Evolutionary conservation across 2,113 vertebrate species (phyloP).

Genomic region (Vanacampus margaritifer): DNA sequence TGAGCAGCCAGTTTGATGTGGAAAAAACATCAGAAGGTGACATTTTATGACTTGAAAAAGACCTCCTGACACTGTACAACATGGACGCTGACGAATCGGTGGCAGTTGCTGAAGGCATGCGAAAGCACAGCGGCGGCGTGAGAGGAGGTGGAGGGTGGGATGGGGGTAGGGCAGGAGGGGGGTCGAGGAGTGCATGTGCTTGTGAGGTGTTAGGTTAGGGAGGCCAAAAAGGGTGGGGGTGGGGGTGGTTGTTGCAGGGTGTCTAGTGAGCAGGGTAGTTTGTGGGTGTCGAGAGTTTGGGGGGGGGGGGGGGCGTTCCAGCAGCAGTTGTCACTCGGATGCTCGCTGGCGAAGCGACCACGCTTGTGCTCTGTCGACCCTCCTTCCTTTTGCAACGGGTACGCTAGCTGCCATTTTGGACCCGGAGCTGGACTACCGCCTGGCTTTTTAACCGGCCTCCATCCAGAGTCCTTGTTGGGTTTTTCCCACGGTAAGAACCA

Average conservation of each 20-base stretch:
- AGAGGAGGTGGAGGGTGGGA: conserved; percentile 19
- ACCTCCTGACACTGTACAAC: conserved; percentile 23
- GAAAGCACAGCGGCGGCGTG: conserved; percentile 55
- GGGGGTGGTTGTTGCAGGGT: conserved; percentile 1
- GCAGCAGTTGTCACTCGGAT: conserved; percentile 62
- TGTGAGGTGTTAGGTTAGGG: conserved; percentile 1
- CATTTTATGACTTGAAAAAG: neutral
- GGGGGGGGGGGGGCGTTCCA: conserved; percentile 31
- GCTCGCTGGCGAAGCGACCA: conserved; percentile 28
- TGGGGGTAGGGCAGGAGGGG: neutral
- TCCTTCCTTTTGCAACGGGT: conserved; percentile 11
- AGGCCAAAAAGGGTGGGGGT: conserved; percentile 7
- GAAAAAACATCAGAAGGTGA: neutral
- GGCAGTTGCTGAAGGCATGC: conserved; percentile 74
- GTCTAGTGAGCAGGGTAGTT: conserved; percentile 10
- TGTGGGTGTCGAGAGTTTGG: neutral
- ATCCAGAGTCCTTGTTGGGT: conserved; percentile 2
- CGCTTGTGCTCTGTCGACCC: conserved; percentile 40
- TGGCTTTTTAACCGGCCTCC: conserved; percentile 10
- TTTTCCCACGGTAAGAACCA: conserved; percentile 53
- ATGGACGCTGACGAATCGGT: conserved; percentile 70
- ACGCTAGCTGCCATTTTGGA: conserved; percentile 26
- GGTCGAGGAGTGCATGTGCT: conserved; percentile 2
- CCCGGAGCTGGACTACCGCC: conserved; percentile 40
- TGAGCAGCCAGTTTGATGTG: neutral